Base-by-base conservation (phyloP, 2,113 vertebrate genomes). In the Callorhinus ursinus region DNA sequence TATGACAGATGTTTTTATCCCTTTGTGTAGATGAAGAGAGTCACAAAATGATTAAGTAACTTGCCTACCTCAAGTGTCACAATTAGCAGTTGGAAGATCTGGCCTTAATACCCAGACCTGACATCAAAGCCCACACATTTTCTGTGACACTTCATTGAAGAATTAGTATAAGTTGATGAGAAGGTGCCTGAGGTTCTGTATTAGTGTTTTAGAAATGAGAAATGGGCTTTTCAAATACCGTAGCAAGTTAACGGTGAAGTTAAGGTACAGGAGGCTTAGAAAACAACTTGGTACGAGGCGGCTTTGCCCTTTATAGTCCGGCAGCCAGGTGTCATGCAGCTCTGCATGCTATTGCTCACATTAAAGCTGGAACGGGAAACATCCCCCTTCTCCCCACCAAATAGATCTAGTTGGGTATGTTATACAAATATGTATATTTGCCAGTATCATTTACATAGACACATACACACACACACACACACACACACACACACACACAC, bases 11-110 rank as follows among this genome's bases (percentile, higher is more conserved):
- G 57, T 77, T 80, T 84, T 33, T 85, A 63, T 93, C 61, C 53
- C 36, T 84, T 87, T 61, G 46, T 86, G 28, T 91, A 53, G 28
- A 53, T 91, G 51, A 94, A 12, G 16, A 94, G 76, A 59, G 65
- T 63, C 61, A 94, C 72, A 93, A 84, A 80, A 90, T 63, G 39
- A 74, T 81, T 74, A 88, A 87, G 46, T 80, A 84, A 72, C 63
- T 96, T 96, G 55, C 42, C 46, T 77, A 4, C 59, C n/a, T 85
- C 16, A 85, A 53, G 65, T 89, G 18, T 95, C 42, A 90, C 13
- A 83, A 6, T 69, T 89, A 86, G 57, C 77, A 86, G 86, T 13
- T 86, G 72, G 31, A 82, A 33, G 51, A 69, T 82, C 57, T 87
- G 85, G 21, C 57, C 36, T 89, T 96, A 59, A 67, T 89, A 63